Evolutionary conservation across 2,113 vertebrate genomes (phyloP).

Genomic region (Myiozetetes cayanensis): DNA sequence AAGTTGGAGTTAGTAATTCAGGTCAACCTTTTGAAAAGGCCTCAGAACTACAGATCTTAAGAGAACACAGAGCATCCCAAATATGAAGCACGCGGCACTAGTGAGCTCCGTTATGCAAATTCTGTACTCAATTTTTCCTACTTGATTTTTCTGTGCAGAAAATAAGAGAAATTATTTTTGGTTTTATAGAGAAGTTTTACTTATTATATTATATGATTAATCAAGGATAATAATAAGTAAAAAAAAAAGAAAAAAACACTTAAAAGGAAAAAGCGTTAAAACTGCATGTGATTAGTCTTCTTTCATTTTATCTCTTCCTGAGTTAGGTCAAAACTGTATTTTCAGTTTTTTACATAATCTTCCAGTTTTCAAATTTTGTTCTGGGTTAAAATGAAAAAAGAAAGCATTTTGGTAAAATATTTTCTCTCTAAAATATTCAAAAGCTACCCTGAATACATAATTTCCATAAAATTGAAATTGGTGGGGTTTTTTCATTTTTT

Average conservation of each 20-base stretch:
- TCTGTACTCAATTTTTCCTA: not conserved
- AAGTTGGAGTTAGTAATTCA: conserved; percentile 26
- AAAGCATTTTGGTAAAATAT: not conserved
- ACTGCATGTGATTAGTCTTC: not conserved
- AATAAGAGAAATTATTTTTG: not conserved
- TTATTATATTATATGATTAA: not conserved
- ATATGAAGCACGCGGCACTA: not conserved
- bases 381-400: not conserved
- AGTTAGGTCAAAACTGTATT: not conserved
- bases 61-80: not conserved
- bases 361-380: not conserved
- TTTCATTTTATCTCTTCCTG: not conserved
- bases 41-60: not conserved
- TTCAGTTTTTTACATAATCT: not conserved
- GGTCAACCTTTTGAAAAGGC: conserved; percentile 23
- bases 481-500: not conserved
- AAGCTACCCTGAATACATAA: not conserved
- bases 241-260: not conserved
- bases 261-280: not conserved
- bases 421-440: not conserved
- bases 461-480: not conserved
- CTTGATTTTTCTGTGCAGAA: not conserved
- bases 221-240: not conserved
- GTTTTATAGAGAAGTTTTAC: not conserved
- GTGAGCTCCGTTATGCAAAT: not conserved